Conservation (phyloP, 2,888 invertebrate species). For the Noctua janthina region DNA sequence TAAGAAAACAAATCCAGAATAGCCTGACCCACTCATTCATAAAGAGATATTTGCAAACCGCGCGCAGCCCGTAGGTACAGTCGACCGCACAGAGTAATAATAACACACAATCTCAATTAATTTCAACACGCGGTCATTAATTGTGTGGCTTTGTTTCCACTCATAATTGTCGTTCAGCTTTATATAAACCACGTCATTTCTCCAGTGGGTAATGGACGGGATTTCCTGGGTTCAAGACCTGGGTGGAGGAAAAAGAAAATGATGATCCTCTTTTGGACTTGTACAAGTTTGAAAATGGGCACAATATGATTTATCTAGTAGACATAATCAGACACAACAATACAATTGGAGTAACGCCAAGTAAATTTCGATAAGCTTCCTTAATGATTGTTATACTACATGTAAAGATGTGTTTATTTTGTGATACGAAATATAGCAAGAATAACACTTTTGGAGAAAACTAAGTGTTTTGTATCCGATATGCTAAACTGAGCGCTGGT, state of each 20-base stretch:
- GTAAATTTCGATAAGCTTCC: slow-evolving; percentile 20
- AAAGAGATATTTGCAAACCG: slow-evolving; percentile 1
- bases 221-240: slow-evolving; percentile 6
- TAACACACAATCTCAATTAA: slow-evolving; percentile 55
- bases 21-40: slow-evolving; percentile 8
- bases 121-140: slow-evolving; percentile 50
- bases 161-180: slow-evolving; percentile 29
- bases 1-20: slow-evolving; percentile 6
- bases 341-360: slow-evolving; percentile 29
- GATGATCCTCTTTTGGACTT: not conserved
- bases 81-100: slow-evolving; percentile 45
- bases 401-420: slow-evolving; percentile 31
- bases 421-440: not conserved
- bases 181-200: not conserved
- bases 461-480: slow-evolving; percentile 30
- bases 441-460: not conserved
- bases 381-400: slow-evolving; percentile 32
- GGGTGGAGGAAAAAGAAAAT: not conserved
- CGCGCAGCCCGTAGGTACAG: slow-evolving; percentile 28
- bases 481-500: slow-evolving; percentile 33
- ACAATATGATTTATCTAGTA: slow-evolving; percentile 21
- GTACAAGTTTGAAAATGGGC: slow-evolving; percentile 2
- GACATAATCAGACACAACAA: slow-evolving; percentile 18
- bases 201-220: not conserved
- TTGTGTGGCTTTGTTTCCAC: slow-evolving; percentile 48